Conservation (phyloP, 2,888 invertebrate genomes). For the Marasmarcha lunaedactyla region DNA sequence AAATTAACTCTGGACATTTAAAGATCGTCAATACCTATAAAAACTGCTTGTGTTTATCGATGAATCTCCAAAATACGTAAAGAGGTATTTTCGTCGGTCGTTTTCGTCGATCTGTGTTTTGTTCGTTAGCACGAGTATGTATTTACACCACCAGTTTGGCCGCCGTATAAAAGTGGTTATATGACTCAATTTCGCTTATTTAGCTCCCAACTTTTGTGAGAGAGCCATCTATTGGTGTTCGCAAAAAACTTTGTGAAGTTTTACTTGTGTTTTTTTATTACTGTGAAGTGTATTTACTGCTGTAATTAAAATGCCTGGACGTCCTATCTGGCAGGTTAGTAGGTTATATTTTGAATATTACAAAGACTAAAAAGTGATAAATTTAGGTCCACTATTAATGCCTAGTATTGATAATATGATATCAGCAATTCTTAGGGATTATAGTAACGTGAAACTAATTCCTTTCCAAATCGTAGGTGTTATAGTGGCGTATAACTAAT, state of each 20-base stretch:
- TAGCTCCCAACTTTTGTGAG: slow-evolving; percentile 58
- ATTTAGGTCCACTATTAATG: too few species aligned
- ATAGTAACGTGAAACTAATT: too few species aligned
- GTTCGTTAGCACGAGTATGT: slow-evolving; percentile 53
- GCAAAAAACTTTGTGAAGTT: slow-evolving; percentile 26
- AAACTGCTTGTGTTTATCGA: too few species aligned
- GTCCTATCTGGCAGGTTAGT: slow-evolving; percentile 80
- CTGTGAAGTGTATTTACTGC: not conserved
- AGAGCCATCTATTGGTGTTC: slow-evolving; percentile 62
- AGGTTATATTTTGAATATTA: slow-evolving; percentile 3
- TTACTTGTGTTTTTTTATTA: slow-evolving; percentile 20
- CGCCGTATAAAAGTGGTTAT: slow-evolving; percentile 67
- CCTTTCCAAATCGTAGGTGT: too few species aligned
- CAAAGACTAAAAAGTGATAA: too few species aligned
- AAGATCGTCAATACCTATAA: too few species aligned
- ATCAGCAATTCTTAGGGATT: too few species aligned
- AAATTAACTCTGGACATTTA: too few species aligned
- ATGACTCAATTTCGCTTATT: slow-evolving; percentile 60
- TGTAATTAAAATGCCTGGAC: slow-evolving; percentile 75
- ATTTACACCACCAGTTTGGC: slow-evolving; percentile 47
- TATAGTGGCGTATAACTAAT: too few species aligned
- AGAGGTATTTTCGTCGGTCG: slow-evolving; percentile 58
- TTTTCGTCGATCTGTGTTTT: slow-evolving; percentile 48
- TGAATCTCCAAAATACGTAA: slow-evolving; percentile 24
- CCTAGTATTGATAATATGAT: too few species aligned